phyloP scores from a whole-genome alignment of 1,140 invertebrate species.

The Maniola jurtina region DNA sequence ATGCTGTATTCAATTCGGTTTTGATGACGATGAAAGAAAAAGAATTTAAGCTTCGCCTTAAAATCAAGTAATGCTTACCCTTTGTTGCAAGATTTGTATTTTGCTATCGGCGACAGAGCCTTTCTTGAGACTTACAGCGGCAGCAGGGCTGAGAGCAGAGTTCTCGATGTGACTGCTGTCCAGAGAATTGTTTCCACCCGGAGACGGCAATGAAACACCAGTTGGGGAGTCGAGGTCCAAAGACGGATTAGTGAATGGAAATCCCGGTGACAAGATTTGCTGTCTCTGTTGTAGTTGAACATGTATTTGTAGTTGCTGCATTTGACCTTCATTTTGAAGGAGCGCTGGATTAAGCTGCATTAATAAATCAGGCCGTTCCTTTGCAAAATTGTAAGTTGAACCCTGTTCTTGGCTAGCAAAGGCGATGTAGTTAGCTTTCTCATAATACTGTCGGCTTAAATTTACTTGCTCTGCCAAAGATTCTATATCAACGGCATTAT shows the following conservation, averaged over 20 bases:
- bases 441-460: conserved; percentile 78
- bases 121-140: conserved; percentile 81
- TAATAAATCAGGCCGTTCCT: conserved; percentile 71
- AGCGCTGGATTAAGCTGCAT: conserved; percentile 73
- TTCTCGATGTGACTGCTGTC: conserved; percentile 82
- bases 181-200: conserved; percentile 84
- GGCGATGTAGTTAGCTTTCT: conserved; percentile 75
- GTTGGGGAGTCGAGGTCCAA: conserved; percentile 87
- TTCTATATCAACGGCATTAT: conserved; percentile 84
- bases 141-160: conserved; percentile 81
- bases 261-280: conserved; percentile 83
- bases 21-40: conserved; percentile 59
- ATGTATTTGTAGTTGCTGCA: conserved; percentile 85
- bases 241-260: conserved; percentile 84
- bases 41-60: conserved; percentile 75
- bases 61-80: conserved; percentile 87
- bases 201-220: conserved; percentile 88
- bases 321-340: conserved; percentile 77
- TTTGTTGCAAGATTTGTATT: conserved; percentile 89
- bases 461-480: conserved; percentile 83
- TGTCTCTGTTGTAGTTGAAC: conserved; percentile 82
- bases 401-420: conserved; percentile 77
- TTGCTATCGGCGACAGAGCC: conserved; percentile 82
- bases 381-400: conserved; percentile 68
- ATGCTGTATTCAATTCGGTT: conserved; percentile 27